Evolutionary conservation across 2,113 vertebrate species (phyloP).

Genomic region (Nibea coibor): DNA sequence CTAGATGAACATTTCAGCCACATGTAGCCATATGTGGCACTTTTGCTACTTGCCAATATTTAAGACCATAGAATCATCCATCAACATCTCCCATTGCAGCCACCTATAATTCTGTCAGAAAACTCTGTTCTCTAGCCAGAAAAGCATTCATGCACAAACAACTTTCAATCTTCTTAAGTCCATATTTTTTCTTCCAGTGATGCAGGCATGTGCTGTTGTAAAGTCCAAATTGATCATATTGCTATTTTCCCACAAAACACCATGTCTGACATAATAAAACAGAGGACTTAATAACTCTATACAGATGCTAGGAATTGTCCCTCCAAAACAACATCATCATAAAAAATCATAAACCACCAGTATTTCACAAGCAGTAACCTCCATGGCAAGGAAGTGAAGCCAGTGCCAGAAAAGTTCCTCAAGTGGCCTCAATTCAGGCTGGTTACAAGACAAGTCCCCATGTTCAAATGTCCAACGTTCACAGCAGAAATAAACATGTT

Average conservation of each 20-base stretch:
- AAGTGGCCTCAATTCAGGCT: too few species aligned
- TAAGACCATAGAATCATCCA: neutral
- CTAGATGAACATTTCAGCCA: neutral
- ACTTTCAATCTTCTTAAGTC: neutral
- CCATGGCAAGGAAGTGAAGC: too few species aligned
- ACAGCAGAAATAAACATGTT: too few species aligned
- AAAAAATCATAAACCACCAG: neutral
- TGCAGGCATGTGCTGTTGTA: neutral
- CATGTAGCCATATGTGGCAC: neutral
- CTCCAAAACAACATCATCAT: neutral
- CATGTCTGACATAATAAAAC: neutral
- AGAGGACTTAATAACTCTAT: neutral
- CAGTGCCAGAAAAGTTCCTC: too few species aligned
- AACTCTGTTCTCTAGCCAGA: neutral
- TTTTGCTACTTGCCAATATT: neutral
- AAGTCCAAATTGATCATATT: neutral
- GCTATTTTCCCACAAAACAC: neutral
- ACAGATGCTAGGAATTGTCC: conserved; percentile 12
- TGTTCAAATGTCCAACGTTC: too few species aligned
- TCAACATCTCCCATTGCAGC: neutral
- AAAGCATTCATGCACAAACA: neutral
- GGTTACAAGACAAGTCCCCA: too few species aligned
- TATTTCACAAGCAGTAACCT: neutral
- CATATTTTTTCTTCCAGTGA: neutral
- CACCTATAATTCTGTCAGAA: neutral